phyloP scores from a whole-genome alignment of 2,113 vertebrate species.

The Helogale parvula region DNA sequence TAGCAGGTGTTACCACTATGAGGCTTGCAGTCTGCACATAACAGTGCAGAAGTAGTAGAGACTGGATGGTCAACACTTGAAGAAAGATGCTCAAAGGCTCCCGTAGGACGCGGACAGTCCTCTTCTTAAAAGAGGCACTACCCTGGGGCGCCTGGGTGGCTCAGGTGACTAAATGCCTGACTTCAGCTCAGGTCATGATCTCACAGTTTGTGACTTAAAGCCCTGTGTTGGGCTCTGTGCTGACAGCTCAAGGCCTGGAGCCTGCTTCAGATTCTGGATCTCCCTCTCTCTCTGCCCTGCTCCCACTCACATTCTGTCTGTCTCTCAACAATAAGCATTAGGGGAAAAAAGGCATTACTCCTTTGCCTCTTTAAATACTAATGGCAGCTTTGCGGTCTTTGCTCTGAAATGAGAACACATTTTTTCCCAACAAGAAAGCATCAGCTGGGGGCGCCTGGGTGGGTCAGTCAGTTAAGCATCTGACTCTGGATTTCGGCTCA shows the following conservation, averaged over 20 bases:
- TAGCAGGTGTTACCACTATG: neutral
- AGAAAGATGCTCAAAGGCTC: neutral
- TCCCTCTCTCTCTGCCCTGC: no score
- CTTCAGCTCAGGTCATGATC: no score
- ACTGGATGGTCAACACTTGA: neutral
- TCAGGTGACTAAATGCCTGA: no score
- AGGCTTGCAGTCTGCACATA: neutral
- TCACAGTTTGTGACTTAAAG: no score
- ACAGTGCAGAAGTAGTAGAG: neutral
- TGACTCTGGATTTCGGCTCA: no score
- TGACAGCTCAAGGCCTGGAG: no score
- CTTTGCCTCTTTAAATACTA: neutral
- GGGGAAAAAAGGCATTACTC: neutral
- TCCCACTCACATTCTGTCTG: no score
- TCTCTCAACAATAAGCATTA: no score
- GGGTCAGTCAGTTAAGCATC: no score
- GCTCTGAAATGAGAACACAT: conserved; percentile 16
- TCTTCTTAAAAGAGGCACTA: neutral
- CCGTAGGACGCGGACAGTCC: neutral
- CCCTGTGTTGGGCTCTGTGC: no score
- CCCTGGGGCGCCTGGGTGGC: neutral
- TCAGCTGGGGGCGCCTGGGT: neutral
- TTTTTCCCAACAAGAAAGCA: neutral
- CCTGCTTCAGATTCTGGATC: no score
- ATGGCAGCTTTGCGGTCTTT: neutral